phyloP scores from a whole-genome alignment of 2,888 invertebrate genomes.

The Eupithecia insigniata region DNA sequence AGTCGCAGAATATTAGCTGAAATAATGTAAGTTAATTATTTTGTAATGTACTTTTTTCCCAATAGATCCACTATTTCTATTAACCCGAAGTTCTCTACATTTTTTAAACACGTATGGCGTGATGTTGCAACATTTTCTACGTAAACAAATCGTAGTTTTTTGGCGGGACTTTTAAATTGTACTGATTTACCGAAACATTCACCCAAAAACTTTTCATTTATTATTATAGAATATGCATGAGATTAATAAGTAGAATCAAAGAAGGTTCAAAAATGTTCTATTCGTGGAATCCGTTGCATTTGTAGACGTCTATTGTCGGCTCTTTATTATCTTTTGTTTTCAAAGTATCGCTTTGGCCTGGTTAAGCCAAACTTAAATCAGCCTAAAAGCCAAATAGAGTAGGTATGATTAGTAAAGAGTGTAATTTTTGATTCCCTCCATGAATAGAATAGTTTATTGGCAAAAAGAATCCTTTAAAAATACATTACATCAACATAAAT shows the following conservation, averaged over 20 bases:
- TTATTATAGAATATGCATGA: background rate
- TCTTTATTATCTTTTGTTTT: background rate
- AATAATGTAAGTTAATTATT: constrained; percentile 6
- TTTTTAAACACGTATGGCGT: background rate
- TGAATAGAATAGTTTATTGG: too few relatives aligned
- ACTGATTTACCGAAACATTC: background rate
- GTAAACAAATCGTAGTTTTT: background rate
- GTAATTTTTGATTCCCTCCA: too few relatives aligned
- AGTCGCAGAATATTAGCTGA: background rate
- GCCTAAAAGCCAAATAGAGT: too few relatives aligned
- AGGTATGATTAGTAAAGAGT: too few relatives aligned
- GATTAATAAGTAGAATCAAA: background rate
- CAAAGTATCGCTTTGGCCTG: too few relatives aligned
- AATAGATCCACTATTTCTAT: background rate
- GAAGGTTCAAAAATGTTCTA: background rate
- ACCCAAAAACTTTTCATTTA: background rate
- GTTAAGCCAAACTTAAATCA: too few relatives aligned
- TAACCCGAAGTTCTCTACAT: background rate
- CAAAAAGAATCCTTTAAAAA: too few relatives aligned
- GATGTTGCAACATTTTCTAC: background rate
- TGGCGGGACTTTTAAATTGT: background rate
- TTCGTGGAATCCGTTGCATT: background rate
- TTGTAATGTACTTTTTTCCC: background rate
- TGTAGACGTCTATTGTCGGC: background rate
- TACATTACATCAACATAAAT: too few relatives aligned